phyloP scores from a whole-genome alignment of 2,888 invertebrate species.

The Xestia rhomboidea region DNA sequence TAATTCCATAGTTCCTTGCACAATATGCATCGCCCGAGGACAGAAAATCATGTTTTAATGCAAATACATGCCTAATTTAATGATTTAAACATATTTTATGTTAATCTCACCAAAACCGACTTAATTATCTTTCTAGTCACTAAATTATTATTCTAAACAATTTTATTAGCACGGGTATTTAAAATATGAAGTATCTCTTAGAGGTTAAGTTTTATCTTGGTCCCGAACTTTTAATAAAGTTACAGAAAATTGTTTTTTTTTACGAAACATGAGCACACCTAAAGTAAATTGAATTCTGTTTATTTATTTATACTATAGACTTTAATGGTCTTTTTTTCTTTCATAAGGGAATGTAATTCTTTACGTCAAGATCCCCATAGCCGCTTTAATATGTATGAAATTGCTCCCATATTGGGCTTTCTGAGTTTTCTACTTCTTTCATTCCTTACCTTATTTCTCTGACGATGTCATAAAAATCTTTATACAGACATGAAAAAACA shows the following conservation, averaged over 20 bases:
- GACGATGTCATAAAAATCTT: constrained; percentile 27
- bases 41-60: constrained; percentile 27
- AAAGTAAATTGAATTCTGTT: not conserved
- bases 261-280: not conserved
- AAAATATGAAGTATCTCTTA: not conserved
- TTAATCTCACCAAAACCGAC: not conserved
- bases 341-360: not conserved
- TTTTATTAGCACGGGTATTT: constrained; percentile 13
- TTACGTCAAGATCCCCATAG: not conserved
- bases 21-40: not conserved
- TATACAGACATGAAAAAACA: constrained; percentile 16
- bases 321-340: not conserved
- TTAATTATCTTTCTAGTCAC: not conserved
- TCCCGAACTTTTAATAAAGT: constrained; percentile 7
- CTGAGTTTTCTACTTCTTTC: not conserved
- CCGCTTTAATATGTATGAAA: constrained; percentile 20
- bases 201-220: not conserved
- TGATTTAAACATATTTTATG: constrained; percentile 25
- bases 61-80: constrained; percentile 26
- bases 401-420: not conserved
- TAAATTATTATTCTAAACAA: not conserved
- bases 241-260: not conserved
- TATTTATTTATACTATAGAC: not conserved
- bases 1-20: not conserved
- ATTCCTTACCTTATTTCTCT: constrained; percentile 9